A percentile compares a stretch with the other conserved stretches of the same genome.
Evolutionary conservation across 2,888 invertebrate species (phyloP).

Genomic region (Ectemnius cavifrons): DNA sequence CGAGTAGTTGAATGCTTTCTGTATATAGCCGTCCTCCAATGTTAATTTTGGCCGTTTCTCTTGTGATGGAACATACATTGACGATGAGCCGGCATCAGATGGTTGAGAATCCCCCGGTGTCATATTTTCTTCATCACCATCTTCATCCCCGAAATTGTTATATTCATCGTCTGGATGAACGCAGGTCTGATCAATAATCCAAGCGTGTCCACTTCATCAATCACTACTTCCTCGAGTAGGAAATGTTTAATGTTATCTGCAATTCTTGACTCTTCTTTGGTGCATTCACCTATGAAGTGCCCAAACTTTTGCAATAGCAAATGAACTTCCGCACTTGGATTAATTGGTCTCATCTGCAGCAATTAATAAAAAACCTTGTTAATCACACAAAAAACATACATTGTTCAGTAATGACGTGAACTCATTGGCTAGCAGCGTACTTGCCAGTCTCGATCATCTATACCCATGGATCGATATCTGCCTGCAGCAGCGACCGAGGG

Average conservation of each 20-base stretch:
- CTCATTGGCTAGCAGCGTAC: no score
- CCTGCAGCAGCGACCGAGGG: no score
- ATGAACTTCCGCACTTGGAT: slow-evolving; percentile 3
- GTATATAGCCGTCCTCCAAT: background rate
- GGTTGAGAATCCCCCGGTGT: background rate
- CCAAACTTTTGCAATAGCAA: slow-evolving; percentile 1
- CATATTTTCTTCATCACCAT: background rate
- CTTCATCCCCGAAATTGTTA: background rate
- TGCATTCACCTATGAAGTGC: background rate
- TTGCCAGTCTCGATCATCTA: no score
- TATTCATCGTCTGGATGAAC: background rate
- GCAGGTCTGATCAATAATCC: background rate
- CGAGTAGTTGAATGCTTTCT: slow-evolving; percentile 2
- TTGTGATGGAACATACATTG: slow-evolving; percentile 1
- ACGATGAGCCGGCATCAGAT: background rate
- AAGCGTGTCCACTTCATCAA: background rate
- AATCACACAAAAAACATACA: no score
- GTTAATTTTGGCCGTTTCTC: background rate
- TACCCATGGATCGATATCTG: no score
- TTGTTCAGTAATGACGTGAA: no score
- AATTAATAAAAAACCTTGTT: no score
- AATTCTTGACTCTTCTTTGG: background rate
- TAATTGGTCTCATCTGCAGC: background rate
- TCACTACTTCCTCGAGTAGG: background rate
- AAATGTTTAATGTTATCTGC: slow-evolving; percentile 8